Conservation (phyloP, 2,888 invertebrate genomes). For the Digitonthophagus gazella region DNA sequence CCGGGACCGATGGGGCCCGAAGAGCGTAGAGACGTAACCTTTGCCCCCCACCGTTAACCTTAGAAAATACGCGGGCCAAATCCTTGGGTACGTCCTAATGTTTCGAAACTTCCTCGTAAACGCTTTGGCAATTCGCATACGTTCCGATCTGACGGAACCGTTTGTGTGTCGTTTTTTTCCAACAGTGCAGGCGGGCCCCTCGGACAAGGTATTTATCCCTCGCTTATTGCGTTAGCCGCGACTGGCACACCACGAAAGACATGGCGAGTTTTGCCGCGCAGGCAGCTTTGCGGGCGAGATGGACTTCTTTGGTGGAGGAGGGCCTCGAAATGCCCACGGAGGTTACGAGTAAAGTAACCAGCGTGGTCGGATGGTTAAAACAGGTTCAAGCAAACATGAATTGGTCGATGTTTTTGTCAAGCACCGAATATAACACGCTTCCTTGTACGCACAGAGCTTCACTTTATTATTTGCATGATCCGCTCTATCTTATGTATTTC, state of each 20-base stretch:
- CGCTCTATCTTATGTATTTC: background rate
- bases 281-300: conserved; percentile 68
- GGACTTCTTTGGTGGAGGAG: conserved; percentile 72
- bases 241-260: background rate
- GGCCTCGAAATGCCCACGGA: conserved; percentile 64
- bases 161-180: background rate
- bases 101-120: background rate
- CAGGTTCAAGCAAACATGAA: conserved; percentile 55
- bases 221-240: background rate
- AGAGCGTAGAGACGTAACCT: background rate
- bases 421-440: background rate
- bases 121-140: background rate
- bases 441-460: background rate
- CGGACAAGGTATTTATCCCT: background rate
- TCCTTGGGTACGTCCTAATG: background rate
- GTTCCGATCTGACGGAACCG: background rate
- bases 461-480: background rate
- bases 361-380: conserved; percentile 80
- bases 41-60: background rate
- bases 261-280: conserved; percentile 72
- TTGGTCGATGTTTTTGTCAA: conserved; percentile 7
- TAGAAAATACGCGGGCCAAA: background rate
- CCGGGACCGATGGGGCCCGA: background rate
- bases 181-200: background rate
- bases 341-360: conserved; percentile 70